Base-by-base conservation (phyloP, 2,888 invertebrate species). In the Pseudoips prasinana region DNA sequence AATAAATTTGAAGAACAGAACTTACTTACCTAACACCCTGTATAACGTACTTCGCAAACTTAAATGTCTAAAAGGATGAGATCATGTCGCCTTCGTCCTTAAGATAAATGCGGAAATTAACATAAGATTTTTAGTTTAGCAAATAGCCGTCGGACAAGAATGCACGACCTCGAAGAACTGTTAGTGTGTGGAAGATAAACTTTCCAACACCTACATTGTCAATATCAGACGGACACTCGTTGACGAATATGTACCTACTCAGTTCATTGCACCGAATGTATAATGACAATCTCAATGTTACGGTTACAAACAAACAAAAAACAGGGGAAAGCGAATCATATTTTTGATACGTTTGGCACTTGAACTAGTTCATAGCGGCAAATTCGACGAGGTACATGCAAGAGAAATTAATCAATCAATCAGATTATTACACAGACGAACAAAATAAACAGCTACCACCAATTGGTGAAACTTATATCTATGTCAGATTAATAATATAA, bases 151-250 rank as follows among this genome's bases (percentile, higher is more conserved):
- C 27, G 25, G 37, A 39, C 43, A 52, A 58, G 64, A 69, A 68
- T 62, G 62, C 50, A 49, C 55, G 76, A 64, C 74, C 77, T 77
- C 75, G 68, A 42, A 58, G 47, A 61, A 68, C 58, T 55, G 69
- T 64, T 64, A 71, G 61, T 58, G 59, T 68, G 63, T 65, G 67
- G 73, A 75, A 75, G 69, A 73, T 71, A 62, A 52, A 82, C 83
- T 85, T 84, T 85, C 82, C 65, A 81, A 76, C n/a, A n/a, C n/a
- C n/a, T 72, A 68, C 73, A 76, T 73, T 77, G 77, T 76, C 80
- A 80, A 80, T 72, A 80, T 57, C 70, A 52, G 45, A 42, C 53
- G 37, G 48, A 44, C 46, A 25, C 50, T 49, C 52, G 58, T 56
- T 57, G 58, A 59, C 57, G 56, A 44, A 33, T 29, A 39, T 27